Percentiles rank a stretch among this genome's conserved stretches.
phyloP scores from a whole-genome alignment of 2,888 invertebrate species.

The Zhengitettix transpicula region DNA sequence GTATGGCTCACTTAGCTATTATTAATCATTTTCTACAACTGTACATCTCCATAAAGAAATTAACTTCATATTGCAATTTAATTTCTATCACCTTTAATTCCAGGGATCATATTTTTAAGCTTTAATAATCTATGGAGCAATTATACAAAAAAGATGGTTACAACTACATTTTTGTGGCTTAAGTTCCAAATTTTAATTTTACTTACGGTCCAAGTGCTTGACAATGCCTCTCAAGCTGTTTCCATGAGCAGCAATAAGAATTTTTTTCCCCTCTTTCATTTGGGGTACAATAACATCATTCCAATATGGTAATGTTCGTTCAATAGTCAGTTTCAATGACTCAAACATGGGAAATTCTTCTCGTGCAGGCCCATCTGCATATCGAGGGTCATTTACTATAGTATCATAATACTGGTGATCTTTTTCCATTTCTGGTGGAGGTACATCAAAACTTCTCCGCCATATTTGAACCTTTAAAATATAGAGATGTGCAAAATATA shows the following conservation, averaged over 20 bases:
- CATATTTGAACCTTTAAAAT: constrained; percentile 56
- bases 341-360: constrained; percentile 69
- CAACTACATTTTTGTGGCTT: too few species aligned
- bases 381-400: constrained; percentile 60
- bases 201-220: constrained; percentile 66
- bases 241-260: constrained; percentile 73
- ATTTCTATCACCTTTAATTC: too few species aligned
- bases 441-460: constrained; percentile 67
- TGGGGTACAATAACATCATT: constrained; percentile 67
- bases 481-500: not conserved
- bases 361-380: constrained; percentile 46
- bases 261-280: constrained; percentile 59
- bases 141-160: too few species aligned
- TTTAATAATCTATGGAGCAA: too few species aligned
- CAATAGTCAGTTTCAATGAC: constrained; percentile 65
- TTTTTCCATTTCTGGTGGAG: constrained; percentile 65
- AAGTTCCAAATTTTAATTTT: not conserved
- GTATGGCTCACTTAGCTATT: too few species aligned
- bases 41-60: too few species aligned
- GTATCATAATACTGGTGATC: constrained; percentile 56
- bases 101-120: too few species aligned
- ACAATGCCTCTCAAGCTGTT: constrained; percentile 74
- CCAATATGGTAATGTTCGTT: constrained; percentile 73
- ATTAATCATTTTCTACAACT: too few species aligned
- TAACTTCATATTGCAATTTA: too few species aligned